Evolutionary conservation across 2,888 invertebrate species (phyloP), one percentile per base, ranked within the genome.

Genomic region (Caenorhabditis sp.): DNA sequence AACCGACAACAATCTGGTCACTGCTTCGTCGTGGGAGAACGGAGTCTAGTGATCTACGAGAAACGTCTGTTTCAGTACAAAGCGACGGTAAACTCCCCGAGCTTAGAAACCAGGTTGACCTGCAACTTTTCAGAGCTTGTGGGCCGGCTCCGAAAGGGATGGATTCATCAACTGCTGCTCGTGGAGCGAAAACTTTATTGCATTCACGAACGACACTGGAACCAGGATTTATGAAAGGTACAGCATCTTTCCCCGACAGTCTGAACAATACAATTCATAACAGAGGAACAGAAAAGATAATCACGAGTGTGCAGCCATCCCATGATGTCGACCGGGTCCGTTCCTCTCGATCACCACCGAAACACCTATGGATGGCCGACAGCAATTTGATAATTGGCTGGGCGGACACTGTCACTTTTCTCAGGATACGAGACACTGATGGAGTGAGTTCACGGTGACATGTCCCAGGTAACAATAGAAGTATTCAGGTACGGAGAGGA

Each of bases 131-230:
- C 74, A 87, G 85, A 56, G 53, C 7, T 30, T 89, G 13, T 89
- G 82, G 53, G 74, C 76, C 17, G 89, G 89, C 2, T 73, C 80
- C 9, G 88, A 88, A 41, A 59, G 82, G 32, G 89, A 89, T 68
- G 89, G 89, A 2, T 85, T 81, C 48, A 86, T 89, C n/a, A 77
- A 80, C 15, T 74, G 81, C 2, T 66, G 84, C 11, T 78, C 85
- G 11, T 89, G 88, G 85, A 73, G 66, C 3, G 81, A 81, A 6
- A 63, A 77, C 22, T 82, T 82, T 45, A 81, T 89, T 26, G 88
- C 88, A 0, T 89, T 89, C 76, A 87, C 86, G 8, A 89, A 89
- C 62, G 89, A 89, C 41, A 83, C 83, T 0, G 89, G 89, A 43
- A 89, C 89, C 13, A 72, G 87, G 27, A 66, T 89, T 20, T 87